Conservation (phyloP, 1,140 invertebrate species). For the Nomia melanderi region DNA sequence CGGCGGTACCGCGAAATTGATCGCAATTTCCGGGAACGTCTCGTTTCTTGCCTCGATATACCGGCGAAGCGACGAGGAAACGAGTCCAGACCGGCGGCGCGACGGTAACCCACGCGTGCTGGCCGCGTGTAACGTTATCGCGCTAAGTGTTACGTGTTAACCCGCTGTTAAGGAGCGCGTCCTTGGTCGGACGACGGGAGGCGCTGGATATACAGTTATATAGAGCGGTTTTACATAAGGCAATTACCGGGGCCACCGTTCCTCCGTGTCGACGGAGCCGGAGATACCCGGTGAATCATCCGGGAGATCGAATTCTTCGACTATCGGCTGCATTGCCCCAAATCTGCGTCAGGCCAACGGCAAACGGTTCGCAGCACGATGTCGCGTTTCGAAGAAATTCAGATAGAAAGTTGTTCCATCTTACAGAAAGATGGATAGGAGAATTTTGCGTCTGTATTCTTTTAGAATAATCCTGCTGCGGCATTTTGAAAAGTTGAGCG, state of each 20-base stretch:
- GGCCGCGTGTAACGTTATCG: conserved; percentile 58
- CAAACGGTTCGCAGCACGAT: no score
- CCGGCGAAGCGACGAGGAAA: neutral
- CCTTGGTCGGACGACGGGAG: conserved; percentile 43
- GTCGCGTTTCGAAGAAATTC: no score
- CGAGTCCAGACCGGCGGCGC: conserved; percentile 21
- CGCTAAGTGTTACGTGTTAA: conserved; percentile 57
- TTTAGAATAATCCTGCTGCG: no score
- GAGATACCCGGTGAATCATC: conserved; percentile 11
- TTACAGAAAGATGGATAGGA: no score
- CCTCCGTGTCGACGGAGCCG: neutral
- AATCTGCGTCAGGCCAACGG: no score
- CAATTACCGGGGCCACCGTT: conserved; percentile 12
- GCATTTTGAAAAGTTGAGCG: no score
- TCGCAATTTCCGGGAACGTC: conserved; percentile 57
- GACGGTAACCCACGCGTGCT: conserved; percentile 46
- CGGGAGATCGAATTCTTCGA: neutral
- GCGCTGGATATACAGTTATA: conserved; percentile 19
- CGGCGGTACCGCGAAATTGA: conserved; percentile 35
- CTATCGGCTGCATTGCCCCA: neutral
- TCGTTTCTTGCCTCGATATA: conserved; percentile 29
- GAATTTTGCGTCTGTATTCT: no score
- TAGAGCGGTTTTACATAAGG: conserved; percentile 45
- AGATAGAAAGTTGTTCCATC: no score
- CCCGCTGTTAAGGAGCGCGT: conserved; percentile 54